Evolutionary conservation across 2,797 vertebrate genomes (phyloP).

Genomic region (Allobates femoralis): DNA sequence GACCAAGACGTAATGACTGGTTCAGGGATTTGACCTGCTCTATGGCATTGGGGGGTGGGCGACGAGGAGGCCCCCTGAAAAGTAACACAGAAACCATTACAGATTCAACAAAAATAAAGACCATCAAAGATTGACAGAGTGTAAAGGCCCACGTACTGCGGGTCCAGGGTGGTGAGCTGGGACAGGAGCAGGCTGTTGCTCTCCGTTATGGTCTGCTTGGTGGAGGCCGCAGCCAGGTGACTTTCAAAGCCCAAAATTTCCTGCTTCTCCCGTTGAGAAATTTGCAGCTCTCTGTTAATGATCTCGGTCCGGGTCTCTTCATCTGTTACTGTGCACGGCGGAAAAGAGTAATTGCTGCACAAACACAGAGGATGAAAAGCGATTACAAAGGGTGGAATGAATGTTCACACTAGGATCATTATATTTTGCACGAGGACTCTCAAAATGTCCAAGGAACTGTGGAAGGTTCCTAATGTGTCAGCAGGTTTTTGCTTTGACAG

Average conservation of each 20-base stretch:
- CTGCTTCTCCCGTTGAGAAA: constrained; percentile 95
- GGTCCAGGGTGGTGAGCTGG: constrained; percentile 95
- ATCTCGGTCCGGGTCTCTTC: constrained; percentile 96
- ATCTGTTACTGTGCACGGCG: constrained; percentile 92
- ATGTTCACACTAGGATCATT: neutral
- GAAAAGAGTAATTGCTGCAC: constrained; percentile 91
- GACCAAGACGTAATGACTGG: constrained; percentile 92
- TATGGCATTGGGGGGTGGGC: constrained; percentile 90
- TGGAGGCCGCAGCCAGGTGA: constrained; percentile 95
- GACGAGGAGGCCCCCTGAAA: constrained; percentile 90
- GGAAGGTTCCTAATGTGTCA: no score
- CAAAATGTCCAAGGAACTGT: no score
- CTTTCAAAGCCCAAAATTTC: constrained; percentile 98
- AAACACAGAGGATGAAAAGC: neutral
- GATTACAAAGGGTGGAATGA: neutral
- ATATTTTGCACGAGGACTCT: neutral
- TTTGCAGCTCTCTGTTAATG: constrained; percentile 93
- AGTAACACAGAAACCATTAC: neutral
- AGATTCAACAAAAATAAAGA: no score
- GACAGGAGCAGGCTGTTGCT: constrained; percentile 94
- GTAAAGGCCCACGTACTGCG: constrained; percentile 81
- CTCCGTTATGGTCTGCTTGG: constrained; percentile 97
- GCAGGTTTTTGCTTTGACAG: no score
- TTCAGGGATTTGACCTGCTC: constrained; percentile 96
- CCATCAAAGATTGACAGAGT: neutral